Conservation (phyloP, 2,113 vertebrate species). For the Myotis brandtii region DNA sequence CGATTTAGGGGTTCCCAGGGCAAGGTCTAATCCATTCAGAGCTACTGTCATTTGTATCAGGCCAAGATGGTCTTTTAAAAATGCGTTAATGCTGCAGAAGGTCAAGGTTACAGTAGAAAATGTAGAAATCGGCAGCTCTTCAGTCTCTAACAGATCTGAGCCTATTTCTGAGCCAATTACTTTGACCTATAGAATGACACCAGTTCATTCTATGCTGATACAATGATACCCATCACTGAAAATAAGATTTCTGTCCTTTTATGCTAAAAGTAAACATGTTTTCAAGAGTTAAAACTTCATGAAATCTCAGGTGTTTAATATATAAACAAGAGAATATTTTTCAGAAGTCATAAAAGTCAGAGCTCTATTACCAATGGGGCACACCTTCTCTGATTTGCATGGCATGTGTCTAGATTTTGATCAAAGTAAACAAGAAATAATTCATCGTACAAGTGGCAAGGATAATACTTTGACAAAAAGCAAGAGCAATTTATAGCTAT, state of each 20-base stretch:
- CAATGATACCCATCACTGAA: slow-evolving; percentile 47
- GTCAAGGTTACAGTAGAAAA: slow-evolving; percentile 63
- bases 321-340: slow-evolving; percentile 63
- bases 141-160: slow-evolving; percentile 30
- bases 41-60: slow-evolving; percentile 45
- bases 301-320: slow-evolving; percentile 36
- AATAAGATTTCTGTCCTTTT: slow-evolving; percentile 69
- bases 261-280: slow-evolving; percentile 56
- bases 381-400: slow-evolving; percentile 63
- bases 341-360: slow-evolving; percentile 61
- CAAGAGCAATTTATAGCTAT: neutral
- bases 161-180: slow-evolving; percentile 57
- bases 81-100: slow-evolving; percentile 64
- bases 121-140: slow-evolving; percentile 47
- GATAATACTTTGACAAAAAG: slow-evolving; percentile 24
- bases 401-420: slow-evolving; percentile 70
- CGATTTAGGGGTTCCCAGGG: slow-evolving; percentile 46
- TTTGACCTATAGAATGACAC: slow-evolving; percentile 67
- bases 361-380: slow-evolving; percentile 37
- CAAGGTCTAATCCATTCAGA: slow-evolving; percentile 45
- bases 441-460: slow-evolving; percentile 53
- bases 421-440: slow-evolving; percentile 63
- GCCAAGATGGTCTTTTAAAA: slow-evolving; percentile 38
- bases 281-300: slow-evolving; percentile 67
- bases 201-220: slow-evolving; percentile 64